Base-by-base conservation (phyloP, 2,888 invertebrate genomes). In the Quadroppia sp. region DNA sequence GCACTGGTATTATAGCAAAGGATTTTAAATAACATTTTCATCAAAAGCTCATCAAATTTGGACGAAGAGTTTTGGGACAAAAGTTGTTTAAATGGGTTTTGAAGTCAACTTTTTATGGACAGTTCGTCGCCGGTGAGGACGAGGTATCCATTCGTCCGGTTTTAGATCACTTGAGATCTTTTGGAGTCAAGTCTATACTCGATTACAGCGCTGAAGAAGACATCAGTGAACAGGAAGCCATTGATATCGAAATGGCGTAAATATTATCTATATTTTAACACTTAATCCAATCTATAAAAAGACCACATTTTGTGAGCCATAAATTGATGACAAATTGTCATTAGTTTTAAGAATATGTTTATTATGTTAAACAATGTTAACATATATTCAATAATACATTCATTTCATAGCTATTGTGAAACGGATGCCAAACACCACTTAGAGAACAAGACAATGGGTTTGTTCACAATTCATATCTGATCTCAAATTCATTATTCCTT, bases 201-300 rank as follows among this genome's bases (percentile, higher is more conserved):
- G 98, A 98, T 84, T 98, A 98, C 85, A 97, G 96, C 76, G 99
- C 96, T 0, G 99, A 99, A 83, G 94, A 97, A 82, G 99, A 99
- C 82, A 85, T 94, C 78, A 87, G 90, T 23, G 90, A 92, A 81
- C 94, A 95, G 81, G 92, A 97, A 82, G 98, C 97, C 0, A 91
- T 92, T 82, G 90, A 94, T 82, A 89, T 92, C 78, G 96, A 96
- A 88, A 89, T 95, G 83, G 90, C 90, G 95, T 97, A 86, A 87
- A 45, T 45, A 45, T 17, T 17, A 45, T 45, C 15, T 45, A 17
- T 45, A n/a, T 45, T 20, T 9, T 36, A 1, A n/a, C 50, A n/a
- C 20, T 50, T 50, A 50, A 20, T 50, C 9, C 9, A 36, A 36
- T 36, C 2, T 50, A n/a, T 50, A 20, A 20, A n/a, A n/a, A n/a